Base-by-base conservation (phyloP, 2,113 vertebrate species). In the Corythaeola cristata region DNA sequence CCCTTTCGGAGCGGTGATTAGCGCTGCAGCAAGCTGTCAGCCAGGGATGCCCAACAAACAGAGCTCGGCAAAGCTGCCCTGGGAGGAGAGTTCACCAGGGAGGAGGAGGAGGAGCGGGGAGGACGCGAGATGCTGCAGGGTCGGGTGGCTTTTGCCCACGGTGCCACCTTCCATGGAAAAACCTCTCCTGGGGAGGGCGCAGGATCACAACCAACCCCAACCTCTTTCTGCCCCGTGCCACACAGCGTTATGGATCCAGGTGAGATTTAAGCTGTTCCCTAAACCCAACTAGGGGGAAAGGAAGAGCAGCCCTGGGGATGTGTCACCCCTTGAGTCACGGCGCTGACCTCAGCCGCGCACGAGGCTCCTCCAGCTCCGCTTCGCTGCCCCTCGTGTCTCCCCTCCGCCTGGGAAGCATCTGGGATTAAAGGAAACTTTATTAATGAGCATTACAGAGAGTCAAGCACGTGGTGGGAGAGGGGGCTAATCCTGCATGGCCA, bases 401-500 rank as follows among this genome's bases (percentile, higher is more conserved):
- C 44, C 35, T 35, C 50, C 21, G 52, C 66, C 32, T 15, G 37
- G 5, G n/a, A 75, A 92, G 41, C 56, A 28, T 33, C 49, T 44
- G 76, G 49, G 55, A 63, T 63, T 56, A 50, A 69, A 63, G 62
- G 35, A 68, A 87, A 62, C 4, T 68, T 86, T 50, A 50, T 56
- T 62, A 85, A 37, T 2, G 19, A 17, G 28, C 60, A 22, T 68
- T 62, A 35, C 67, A 18, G 32, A 62, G 41, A 14, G 52, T 2
- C 53, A 58, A 78, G 19, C 27, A 15, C 2, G 3, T n/a, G 44
- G 26, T 12, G 32, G 53, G n/a, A 67, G 47, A 67, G 24, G 50
- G 5, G 0, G 50, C 67, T 60, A 47, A 74, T 59, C 53, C 82
- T 45, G n/a, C 37, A 5, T 0, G 11, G 81, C 23, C 2, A 0